These are phyloP conservation scores for Nyctibius grandis DNA, from an alignment of 2,797 vertebrate genomes.

Conservation along the genomic window DNA sequence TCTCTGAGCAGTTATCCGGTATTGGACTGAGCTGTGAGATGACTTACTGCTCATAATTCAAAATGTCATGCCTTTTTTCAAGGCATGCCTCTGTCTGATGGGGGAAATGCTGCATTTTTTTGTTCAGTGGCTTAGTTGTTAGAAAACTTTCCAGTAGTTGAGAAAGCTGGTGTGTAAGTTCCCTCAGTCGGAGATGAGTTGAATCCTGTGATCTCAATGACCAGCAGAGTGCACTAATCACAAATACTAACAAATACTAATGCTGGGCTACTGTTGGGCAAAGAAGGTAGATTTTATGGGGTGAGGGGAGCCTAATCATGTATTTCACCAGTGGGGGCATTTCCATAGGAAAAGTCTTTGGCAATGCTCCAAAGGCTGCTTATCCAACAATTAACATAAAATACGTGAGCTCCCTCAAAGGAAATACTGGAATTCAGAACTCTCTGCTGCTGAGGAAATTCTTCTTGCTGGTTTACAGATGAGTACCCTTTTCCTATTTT, in stretches of 20 bases:
- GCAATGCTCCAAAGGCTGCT: neutral
- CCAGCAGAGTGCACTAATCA: slow-evolving; percentile 51
- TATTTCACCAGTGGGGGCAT: neutral
- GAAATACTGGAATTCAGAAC: neutral
- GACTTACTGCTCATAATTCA: neutral
- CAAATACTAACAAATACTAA: neutral
- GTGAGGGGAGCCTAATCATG: neutral
- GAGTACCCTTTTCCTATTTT: neutral
- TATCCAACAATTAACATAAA: slow-evolving; percentile 8
- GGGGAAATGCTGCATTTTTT: neutral
- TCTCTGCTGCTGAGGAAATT: neutral
- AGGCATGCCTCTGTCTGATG: neutral
- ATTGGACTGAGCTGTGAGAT: neutral
- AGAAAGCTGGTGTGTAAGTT: neutral
- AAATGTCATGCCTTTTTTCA: neutral
- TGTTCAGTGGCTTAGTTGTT: neutral
- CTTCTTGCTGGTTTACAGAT: neutral
- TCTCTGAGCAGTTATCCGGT: neutral
- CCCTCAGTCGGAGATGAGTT: neutral
- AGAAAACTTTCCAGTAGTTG: neutral
- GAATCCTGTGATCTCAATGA: neutral
- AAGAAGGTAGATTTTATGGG: neutral
- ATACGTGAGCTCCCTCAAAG: neutral
- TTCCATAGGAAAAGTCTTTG: neutral
- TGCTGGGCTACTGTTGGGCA: neutral